Evolutionary conservation across 1,140 invertebrate species (phyloP).

Genomic region (Chrysoperla carnea): DNA sequence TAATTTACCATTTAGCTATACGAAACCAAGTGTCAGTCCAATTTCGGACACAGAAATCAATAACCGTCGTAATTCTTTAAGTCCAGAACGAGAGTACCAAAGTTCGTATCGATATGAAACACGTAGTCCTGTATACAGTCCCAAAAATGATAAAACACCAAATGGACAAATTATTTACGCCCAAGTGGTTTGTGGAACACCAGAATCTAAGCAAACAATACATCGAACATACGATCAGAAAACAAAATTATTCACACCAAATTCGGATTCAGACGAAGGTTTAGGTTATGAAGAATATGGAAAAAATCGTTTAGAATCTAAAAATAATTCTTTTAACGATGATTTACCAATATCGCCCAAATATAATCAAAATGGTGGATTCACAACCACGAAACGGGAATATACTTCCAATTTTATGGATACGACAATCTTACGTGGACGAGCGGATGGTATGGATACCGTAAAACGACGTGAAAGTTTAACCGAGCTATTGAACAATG

Average conservation of each 20-base stretch:
- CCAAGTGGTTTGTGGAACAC: slow-evolving; percentile 38
- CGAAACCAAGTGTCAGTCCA: slow-evolving; percentile 25
- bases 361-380: slow-evolving; percentile 10
- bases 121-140: slow-evolving; percentile 11
- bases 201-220: slow-evolving; percentile 28
- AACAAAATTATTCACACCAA: slow-evolving; percentile 23
- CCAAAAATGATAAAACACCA: slow-evolving; percentile 15
- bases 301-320: slow-evolving; percentile 5
- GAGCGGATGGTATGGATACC: slow-evolving; percentile 45
- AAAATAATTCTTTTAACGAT: slow-evolving; percentile 7
- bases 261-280: slow-evolving; percentile 59
- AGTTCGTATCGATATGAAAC: not conserved
- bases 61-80: slow-evolving; percentile 5
- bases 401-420: slow-evolving; percentile 18
- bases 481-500: slow-evolving; percentile 19
- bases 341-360: slow-evolving; percentile 18
- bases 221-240: slow-evolving; percentile 25
- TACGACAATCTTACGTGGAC: slow-evolving; percentile 30
- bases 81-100: not conserved
- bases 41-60: slow-evolving; percentile 5
- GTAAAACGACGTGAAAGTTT: slow-evolving; percentile 28
- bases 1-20: slow-evolving; percentile 60
- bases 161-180: slow-evolving; percentile 44
- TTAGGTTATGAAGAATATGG: slow-evolving; percentile 40
- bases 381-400: slow-evolving; percentile 12